Evolutionary conservation across 53 echinoderm and acorn worm species (phyloP).

Genomic region (Henricia sp.): DNA sequence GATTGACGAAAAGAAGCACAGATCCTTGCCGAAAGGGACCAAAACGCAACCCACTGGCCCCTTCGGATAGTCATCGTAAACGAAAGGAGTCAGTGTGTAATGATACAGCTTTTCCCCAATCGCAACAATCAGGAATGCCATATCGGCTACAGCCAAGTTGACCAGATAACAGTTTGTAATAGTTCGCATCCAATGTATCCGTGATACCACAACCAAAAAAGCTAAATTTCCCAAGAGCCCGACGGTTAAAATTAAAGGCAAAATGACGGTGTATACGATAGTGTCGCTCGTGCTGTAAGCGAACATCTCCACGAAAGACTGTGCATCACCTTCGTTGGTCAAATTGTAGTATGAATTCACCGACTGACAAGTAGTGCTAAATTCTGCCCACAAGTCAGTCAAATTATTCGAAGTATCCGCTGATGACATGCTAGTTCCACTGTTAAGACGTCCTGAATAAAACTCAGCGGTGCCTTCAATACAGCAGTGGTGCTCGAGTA

Average conservation of each 20-base stretch:
- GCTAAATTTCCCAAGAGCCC: constrained; percentile 81
- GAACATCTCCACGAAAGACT: neutral
- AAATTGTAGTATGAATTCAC: neutral
- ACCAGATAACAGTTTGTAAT: constrained; percentile 84
- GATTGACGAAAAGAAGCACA: constrained; percentile 79
- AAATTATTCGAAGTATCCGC: too few relatives aligned
- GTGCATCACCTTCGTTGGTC: neutral
- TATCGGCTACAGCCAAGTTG: constrained; percentile 87
- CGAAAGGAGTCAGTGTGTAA: constrained; percentile 63
- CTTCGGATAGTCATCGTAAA: constrained; percentile 51
- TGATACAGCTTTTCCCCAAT: constrained; percentile 80
- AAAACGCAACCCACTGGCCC: constrained; percentile 42
- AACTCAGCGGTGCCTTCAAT: too few relatives aligned
- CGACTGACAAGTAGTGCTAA: neutral
- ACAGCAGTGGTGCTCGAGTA: too few relatives aligned
- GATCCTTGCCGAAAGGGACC: constrained; percentile 51
- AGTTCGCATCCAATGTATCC: constrained; percentile 85
- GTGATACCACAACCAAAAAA: constrained; percentile 84
- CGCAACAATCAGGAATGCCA: constrained; percentile 74
- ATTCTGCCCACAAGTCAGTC: too few relatives aligned
- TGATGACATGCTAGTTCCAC: too few relatives aligned
- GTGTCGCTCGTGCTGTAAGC: constrained; percentile 28
- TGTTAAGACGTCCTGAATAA: too few relatives aligned
- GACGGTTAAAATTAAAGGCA: constrained; percentile 72
- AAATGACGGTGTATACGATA: constrained; percentile 54